Conservation (phyloP, 2,888 invertebrate genomes). For the Timema cristinae region DNA sequence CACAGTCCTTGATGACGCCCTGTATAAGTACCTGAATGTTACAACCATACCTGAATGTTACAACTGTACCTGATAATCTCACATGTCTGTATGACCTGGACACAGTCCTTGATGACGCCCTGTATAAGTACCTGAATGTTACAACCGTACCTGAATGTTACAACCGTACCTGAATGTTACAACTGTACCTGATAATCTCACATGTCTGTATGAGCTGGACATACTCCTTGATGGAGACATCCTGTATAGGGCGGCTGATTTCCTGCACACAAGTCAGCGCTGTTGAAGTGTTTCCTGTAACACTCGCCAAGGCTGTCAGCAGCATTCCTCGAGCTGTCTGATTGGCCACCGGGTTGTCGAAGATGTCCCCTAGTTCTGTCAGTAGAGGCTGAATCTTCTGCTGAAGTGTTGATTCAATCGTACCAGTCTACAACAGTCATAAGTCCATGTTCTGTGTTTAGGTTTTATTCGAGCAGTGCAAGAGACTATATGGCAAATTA, state of each 20-base stretch:
- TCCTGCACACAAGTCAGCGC: constrained; percentile 74
- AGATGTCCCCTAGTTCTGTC: constrained; percentile 67
- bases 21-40: too few relatives aligned
- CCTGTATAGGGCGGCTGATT: constrained; percentile 65
- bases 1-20: too few relatives aligned
- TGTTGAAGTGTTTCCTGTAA: constrained; percentile 69
- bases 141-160: too few relatives aligned
- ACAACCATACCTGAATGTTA: too few relatives aligned
- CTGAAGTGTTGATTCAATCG: constrained; percentile 69
- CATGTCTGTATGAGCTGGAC: constrained; percentile 39
- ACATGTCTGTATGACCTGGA: too few relatives aligned
- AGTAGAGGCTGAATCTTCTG: constrained; percentile 66
- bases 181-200: constrained; percentile 41
- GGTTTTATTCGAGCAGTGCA: too few relatives aligned
- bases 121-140: too few relatives aligned
- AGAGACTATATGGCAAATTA: too few relatives aligned
- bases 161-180: too few relatives aligned
- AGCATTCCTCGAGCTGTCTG: constrained; percentile 70
- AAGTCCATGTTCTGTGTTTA: neutral
- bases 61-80: too few relatives aligned
- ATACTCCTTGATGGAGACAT: constrained; percentile 59
- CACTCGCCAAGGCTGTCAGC: constrained; percentile 63
- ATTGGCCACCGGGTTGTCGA: constrained; percentile 73
- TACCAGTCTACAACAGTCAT: constrained; percentile 58
- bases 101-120: too few relatives aligned